Base-by-base conservation (phyloP, 2,113 vertebrate species). In the Bufo gargarizans region DNA sequence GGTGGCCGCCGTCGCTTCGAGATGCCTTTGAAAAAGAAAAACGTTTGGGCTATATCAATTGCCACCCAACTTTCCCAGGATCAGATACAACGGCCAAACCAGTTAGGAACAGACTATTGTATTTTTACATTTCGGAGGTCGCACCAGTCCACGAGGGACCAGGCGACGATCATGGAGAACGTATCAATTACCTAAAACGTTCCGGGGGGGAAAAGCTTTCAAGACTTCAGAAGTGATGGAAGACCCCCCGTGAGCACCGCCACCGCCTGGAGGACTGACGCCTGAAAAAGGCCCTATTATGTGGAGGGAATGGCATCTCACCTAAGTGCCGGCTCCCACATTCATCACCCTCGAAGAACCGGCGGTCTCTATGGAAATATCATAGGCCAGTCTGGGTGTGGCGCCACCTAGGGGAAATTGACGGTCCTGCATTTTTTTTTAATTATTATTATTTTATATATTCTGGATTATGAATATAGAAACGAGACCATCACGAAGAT, bases 171-270 rank as follows among this genome's bases (percentile, higher is more conserved):
- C 47, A 33, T 33, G 19, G 78, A 81, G 55, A 61, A 2, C 1
- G 12, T 7, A 82, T 82, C 80, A 61, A 82, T 82, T 43, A 82
- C 43, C 2, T 47, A 1, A 82, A 45, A 16, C 12, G 58, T 82
- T 63, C 74, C 33, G 17, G 58, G 53, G 17, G 58, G 53, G 8
- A 49, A 82, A 82, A 65, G 80, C 80, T 82, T 82, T 82, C 80
- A 82, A 63, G 80, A 65, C 80, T 65, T 82, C 80, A 82, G 7
- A 20, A 61, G 58, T 82, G 80, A 82, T 65, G 80, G 59, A 82
- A 49, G 58, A 6, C 45, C 80, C 50, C 79, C 56, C 45, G 17
- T 65, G 80, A n/a, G 45, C 58, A 33, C 33, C 33, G 58, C 59
- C 58, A 5, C 80, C 58, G 19, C 10, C 59, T 47, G 80, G 33